Conservation (phyloP, 1,140 invertebrate species). For the Acromyrmex charruanus region DNA sequence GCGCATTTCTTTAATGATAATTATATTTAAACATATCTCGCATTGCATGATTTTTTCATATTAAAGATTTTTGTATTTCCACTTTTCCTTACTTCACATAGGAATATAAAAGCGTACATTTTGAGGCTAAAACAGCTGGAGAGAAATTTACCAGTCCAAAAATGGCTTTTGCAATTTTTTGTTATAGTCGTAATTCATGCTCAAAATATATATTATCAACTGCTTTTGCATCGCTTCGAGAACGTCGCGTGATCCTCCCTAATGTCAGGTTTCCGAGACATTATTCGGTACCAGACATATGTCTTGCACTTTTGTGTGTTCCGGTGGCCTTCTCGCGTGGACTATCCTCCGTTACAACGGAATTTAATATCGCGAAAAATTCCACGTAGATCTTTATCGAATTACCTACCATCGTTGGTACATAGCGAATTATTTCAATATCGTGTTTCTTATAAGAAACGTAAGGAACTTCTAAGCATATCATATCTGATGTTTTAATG, state of each 20-base stretch:
- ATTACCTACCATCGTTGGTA: background rate
- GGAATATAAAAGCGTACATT: background rate
- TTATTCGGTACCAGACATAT: conserved; percentile 56
- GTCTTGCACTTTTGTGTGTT: conserved; percentile 18
- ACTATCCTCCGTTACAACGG: conserved; percentile 10
- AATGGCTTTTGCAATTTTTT: conserved; percentile 38
- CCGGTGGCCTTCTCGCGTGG: background rate
- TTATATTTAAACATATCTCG: background rate
- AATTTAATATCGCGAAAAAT: conserved; percentile 63
- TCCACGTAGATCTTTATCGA: background rate
- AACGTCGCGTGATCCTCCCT: conserved; percentile 51
- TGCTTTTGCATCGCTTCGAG: conserved; percentile 41
- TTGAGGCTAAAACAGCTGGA: conserved; percentile 28
- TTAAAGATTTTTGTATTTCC: background rate
- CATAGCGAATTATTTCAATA: conserved; percentile 15
- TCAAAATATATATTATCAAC: conserved; percentile 42
- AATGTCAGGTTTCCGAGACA: conserved; percentile 57
- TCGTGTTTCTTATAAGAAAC: background rate
- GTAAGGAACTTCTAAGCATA: background rate
- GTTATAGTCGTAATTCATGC: conserved; percentile 34
- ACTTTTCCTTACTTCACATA: background rate
- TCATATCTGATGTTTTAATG: background rate
- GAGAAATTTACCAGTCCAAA: background rate
- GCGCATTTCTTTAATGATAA: background rate
- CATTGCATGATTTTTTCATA: background rate